These are phyloP conservation scores for Cerastis rubricosa DNA, from an alignment of 2,888 invertebrate genomes.

Conservation along the genomic window DNA sequence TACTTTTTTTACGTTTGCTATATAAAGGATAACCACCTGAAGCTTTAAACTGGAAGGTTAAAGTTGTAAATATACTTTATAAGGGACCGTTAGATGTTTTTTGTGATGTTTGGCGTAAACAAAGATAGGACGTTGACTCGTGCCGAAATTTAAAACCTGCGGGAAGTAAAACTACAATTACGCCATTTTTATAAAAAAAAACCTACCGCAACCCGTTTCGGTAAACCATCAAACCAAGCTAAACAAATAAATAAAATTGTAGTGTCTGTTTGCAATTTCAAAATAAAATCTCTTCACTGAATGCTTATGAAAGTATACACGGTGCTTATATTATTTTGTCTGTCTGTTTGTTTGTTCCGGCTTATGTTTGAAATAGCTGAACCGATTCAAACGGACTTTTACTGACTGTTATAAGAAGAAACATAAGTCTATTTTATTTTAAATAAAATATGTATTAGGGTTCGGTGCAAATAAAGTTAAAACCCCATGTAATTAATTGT, in stretches of 20 bases:
- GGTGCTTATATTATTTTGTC: neutral
- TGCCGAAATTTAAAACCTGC: neutral
- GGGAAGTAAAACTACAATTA: neutral
- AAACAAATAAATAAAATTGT: constrained; percentile 5
- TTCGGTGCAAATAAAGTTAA: neutral
- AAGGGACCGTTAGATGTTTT: neutral
- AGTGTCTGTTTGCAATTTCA: neutral
- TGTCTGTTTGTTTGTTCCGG: neutral
- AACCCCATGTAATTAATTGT: no score
- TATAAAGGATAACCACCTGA: constrained; percentile 51
- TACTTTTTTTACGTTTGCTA: constrained; percentile 34
- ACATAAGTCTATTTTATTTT: neutral
- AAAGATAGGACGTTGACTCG: neutral
- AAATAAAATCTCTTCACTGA: neutral
- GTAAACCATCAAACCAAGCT: neutral
- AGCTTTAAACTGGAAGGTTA: constrained; percentile 29
- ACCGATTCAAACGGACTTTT: neutral
- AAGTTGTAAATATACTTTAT: constrained; percentile 46
- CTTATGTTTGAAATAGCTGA: neutral
- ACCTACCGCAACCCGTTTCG: neutral
- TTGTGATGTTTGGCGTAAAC: neutral
- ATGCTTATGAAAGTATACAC: neutral
- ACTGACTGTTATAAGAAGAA: neutral
- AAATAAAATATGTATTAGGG: neutral
- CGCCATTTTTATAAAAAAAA: neutral